Base-by-base conservation (phyloP, 2,797 vertebrate genomes). In the Falco columbarius region DNA sequence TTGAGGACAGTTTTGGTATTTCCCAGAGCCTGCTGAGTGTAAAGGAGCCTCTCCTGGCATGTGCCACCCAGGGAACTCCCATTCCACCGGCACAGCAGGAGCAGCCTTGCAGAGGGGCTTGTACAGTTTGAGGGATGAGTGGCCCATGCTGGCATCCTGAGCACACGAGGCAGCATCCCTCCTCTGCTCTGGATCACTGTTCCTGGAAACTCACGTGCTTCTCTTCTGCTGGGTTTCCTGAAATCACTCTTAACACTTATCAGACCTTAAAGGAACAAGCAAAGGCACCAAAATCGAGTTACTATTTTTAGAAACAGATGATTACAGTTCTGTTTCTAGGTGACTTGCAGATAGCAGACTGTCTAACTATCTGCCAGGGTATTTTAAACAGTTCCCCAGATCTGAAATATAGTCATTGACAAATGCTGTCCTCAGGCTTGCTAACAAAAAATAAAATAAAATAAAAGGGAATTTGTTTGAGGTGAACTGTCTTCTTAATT, bases 71-170 rank as follows among this genome's bases (percentile, higher is more conserved):
- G 24, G 36, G n/a, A 84, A 30, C 19, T 46, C 26, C 16, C 30
- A 56, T 56, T 11, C 29, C 36, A 40, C 22, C 8, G 21, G 20
- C 0, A 1, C 15, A 24, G 36, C 8, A 59, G 42, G 21, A 61
- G 12, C 29, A 72, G 63, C 24, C 40, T 68, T 75, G 38, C 29
- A 72, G 22, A 59, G 9, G 8, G 17, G 47, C 19, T 56, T 0
- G 0, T 27, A 29, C 0, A 1, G 7, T 38, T 51, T 42, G 56
- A 61, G n/a, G 12, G 27, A 59, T 58, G 17, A 14, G 18, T 30
- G 51, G 27, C 9, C 21, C 6, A 3, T 14, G 8, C 20, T 4
- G 7, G 18, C 20, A 14, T 44, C 38, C 36, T 51, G 49, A 6
- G 26, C 6, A 32, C 4, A 20, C 1, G 7, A 55, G 7, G 30